phyloP scores from a whole-genome alignment of 1,140 invertebrate species.

The Tribolium madens region DNA sequence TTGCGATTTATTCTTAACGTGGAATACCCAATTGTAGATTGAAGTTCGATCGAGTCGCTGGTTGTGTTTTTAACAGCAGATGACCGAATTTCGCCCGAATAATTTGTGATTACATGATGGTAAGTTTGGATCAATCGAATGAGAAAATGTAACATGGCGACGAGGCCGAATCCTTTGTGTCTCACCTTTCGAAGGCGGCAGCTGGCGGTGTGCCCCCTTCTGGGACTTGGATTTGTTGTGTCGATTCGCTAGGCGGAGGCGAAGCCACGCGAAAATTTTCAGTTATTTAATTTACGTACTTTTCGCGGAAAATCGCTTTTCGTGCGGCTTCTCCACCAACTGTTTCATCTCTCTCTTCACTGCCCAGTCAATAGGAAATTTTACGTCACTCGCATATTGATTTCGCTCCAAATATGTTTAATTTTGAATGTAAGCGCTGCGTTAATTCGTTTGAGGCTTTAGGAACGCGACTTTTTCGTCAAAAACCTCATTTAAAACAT shows the following conservation, averaged over 20 bases:
- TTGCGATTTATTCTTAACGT: conserved; percentile 68
- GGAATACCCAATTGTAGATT: conserved; percentile 68
- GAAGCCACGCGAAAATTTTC: neutral
- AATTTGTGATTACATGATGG: conserved; percentile 75
- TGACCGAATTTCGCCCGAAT: conserved; percentile 67
- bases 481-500: neutral
- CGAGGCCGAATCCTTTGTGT: conserved; percentile 69
- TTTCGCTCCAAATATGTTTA: conserved; percentile 40
- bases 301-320: conserved; percentile 19
- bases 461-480: neutral
- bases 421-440: conserved; percentile 18
- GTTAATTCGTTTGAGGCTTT: neutral
- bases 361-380: conserved; percentile 45
- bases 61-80: conserved; percentile 67
- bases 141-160: conserved; percentile 72
- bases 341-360: conserved; percentile 39
- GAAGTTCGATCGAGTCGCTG: conserved; percentile 63
- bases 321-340: conserved; percentile 43
- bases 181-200: conserved; percentile 48
- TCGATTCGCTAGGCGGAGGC: neutral
- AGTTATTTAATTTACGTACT: conserved; percentile 60
- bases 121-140: conserved; percentile 67
- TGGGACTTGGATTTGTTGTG: neutral
- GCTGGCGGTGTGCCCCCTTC: neutral
- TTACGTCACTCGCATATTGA: conserved; percentile 47